A percentile compares a stretch with the other conserved stretches of the same genome.
Evolutionary conservation across 53 echinoderm and acorn worm genomes (phyloP).

Genomic region (Antedon mediterranea): DNA sequence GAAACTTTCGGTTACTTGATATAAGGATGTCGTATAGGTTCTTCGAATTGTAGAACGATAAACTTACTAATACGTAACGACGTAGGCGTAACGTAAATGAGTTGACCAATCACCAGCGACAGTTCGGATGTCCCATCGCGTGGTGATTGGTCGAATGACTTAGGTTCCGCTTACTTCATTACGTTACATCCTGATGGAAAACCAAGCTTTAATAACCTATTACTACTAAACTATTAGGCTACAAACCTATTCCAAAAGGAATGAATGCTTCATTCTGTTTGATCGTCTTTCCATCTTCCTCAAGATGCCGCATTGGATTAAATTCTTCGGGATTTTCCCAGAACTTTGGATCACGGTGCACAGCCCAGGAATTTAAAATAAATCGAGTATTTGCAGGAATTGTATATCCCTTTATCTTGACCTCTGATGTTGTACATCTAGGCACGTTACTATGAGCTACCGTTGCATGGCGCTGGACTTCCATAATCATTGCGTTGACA

Average conservation of each 20-base stretch:
- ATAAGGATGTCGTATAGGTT: no score
- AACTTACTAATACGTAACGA: no score
- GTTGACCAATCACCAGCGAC: no score
- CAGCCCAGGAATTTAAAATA: slow-evolving; percentile 12
- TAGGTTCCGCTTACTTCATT: no score
- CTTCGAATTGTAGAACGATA: no score
- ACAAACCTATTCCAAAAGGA: slow-evolving; percentile 20
- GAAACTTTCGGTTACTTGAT: no score
- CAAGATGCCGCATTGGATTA: slow-evolving; percentile 9
- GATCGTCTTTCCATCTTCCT: slow-evolving; percentile 10
- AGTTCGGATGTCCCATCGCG: no score
- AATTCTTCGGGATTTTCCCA: slow-evolving; percentile 14
- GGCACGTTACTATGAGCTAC: slow-evolving; percentile 18
- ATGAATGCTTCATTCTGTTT: slow-evolving; percentile 20
- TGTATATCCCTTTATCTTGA: slow-evolving; percentile 8
- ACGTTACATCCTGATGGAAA: no score
- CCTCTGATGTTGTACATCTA: slow-evolving; percentile 2
- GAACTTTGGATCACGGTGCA: slow-evolving; percentile 14
- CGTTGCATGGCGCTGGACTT: slow-evolving; percentile 13
- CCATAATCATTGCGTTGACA: slow-evolving; percentile 22
- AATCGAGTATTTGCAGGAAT: slow-evolving; percentile 15
- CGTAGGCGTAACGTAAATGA: no score
- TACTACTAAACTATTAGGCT: no score
- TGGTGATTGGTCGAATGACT: no score
- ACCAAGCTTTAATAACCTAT: no score